Percentiles rank a stretch among this genome's conserved stretches.
Evolutionary conservation across 2,113 vertebrate species (phyloP).

Genomic region (Semnornis frantzii): DNA sequence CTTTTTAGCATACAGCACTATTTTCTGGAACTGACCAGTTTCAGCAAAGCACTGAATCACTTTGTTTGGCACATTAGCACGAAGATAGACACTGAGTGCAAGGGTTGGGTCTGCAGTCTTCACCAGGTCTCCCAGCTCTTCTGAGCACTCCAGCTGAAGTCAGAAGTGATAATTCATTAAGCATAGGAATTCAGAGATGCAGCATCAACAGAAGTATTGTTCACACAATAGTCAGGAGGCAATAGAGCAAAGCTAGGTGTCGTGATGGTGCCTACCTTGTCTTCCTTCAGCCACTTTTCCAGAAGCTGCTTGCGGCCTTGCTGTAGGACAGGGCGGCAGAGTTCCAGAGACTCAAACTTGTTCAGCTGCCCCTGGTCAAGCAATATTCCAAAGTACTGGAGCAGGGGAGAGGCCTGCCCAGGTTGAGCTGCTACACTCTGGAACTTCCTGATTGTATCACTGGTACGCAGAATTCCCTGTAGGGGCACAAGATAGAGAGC

Average conservation of each 20-base stretch:
- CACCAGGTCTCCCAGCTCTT: conserved; percentile 92
- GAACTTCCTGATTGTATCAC: conserved; percentile 89
- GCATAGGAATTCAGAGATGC: not conserved
- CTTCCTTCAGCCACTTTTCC: conserved; percentile 95
- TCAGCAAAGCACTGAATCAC: conserved; percentile 96
- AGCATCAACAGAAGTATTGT: not conserved
- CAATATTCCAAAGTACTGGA: conserved; percentile 93
- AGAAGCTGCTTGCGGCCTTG: conserved; percentile 91
- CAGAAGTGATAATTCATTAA: conserved; percentile 12
- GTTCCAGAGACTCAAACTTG: conserved; percentile 91
- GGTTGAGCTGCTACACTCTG: conserved; percentile 89
- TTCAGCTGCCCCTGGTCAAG: conserved; percentile 93
- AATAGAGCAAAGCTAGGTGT: not conserved
- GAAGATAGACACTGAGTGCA: conserved; percentile 91
- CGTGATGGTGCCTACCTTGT: conserved; percentile 78
- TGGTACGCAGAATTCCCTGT: conserved; percentile 88
- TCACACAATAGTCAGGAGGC: not conserved
- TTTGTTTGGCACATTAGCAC: conserved; percentile 91
- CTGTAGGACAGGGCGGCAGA: conserved; percentile 89
- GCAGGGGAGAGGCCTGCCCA: conserved; percentile 88
- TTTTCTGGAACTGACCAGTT: conserved; percentile 95
- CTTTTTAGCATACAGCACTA: conserved; percentile 93
- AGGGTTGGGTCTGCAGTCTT: conserved; percentile 88
- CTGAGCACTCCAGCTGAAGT: conserved; percentile 89
- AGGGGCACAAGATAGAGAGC: not conserved